Percentiles rank a stretch among this genome's conserved stretches.
Evolutionary conservation across 2,888 invertebrate genomes (phyloP).

Genomic region (Subacronicta megacephala): DNA sequence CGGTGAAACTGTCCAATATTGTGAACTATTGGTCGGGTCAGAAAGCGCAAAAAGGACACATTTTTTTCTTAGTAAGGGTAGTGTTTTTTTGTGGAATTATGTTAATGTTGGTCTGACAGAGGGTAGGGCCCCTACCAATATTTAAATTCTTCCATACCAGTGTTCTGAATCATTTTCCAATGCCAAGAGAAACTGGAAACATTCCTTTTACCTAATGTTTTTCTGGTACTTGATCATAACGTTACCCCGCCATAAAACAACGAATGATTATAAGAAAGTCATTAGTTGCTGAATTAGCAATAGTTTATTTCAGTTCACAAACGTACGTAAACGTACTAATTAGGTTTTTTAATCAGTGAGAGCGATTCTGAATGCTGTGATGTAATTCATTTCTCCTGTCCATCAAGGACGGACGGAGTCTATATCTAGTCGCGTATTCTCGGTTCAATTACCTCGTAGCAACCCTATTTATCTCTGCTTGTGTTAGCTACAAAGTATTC

Average conservation of each 20-base stretch:
- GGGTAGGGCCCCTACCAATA: slow-evolving; percentile 79
- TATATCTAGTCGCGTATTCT: slow-evolving; percentile 54
- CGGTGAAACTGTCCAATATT: slow-evolving; percentile 77
- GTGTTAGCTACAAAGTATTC: slow-evolving; percentile 8
- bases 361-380: slow-evolving; percentile 52
- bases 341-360: slow-evolving; percentile 21
- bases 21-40: slow-evolving; percentile 75
- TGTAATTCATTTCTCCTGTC: slow-evolving; percentile 69
- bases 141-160: slow-evolving; percentile 78
- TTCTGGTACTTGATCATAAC: slow-evolving; percentile 28
- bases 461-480: slow-evolving; percentile 38
- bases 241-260: slow-evolving; percentile 17
- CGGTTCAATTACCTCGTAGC: slow-evolving; percentile 68
- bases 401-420: slow-evolving; percentile 59
- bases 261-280: slow-evolving; percentile 10
- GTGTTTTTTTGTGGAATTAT: slow-evolving; percentile 86
- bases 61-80: slow-evolving; percentile 72
- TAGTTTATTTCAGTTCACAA: slow-evolving; percentile 5
- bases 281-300: slow-evolving; percentile 18
- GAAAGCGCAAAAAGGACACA: slow-evolving; percentile 72
- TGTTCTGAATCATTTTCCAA: slow-evolving; percentile 38
- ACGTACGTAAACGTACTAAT: slow-evolving; percentile 8
- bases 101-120: slow-evolving; percentile 82
- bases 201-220: too few relatives aligned
- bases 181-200: too few relatives aligned